Base-by-base conservation (phyloP, 2,797 vertebrate genomes). In the Pseudochaenichthys georgianus region DNA sequence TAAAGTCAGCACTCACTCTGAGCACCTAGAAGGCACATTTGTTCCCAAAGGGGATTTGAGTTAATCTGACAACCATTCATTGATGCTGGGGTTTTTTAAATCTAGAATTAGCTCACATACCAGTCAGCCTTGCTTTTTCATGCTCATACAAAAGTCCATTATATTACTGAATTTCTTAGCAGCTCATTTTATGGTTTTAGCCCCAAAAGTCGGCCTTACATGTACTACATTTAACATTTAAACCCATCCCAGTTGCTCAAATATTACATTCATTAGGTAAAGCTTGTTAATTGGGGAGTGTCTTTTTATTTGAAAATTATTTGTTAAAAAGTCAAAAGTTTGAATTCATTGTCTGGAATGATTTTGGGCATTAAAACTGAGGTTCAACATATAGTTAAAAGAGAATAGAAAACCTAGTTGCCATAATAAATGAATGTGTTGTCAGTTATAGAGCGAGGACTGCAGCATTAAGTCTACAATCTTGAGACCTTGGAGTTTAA, bases 1-100 rank as follows among this genome's bases (percentile, higher is more conserved):
- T 80, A 7, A 63, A 82, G 73, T 82, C 82, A 73, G 85, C 82
- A 83, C 64, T 77, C 80, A 38, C 66, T 65, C 51, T 19, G 13
- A 79, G 57, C 67, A 68, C 51, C 47, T 19, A 12, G 11, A 58
- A 70, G 61, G 58, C 34, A 73, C 23, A 51, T 67, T 75, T 66
- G 53, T 69, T 82, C 46, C 73, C 11, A 1, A 41, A 41, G 5
- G 53, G 21, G 57, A 75, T 46, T 78, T 67, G 16, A 69, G 61
- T 71, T 73, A 68, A 70, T 46, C 53, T 75, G 73, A 75, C 78
- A 72, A 58, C 51, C 45, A 53, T 55, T 46, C 21, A 42, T 7
- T 50, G n/a, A 70, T 45, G 46, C 38, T 17, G 64, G 43, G 58
- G 70, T 61, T 60, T 75, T 63, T 3, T 31, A 43, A 59, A 46